Evolutionary conservation across 2,888 invertebrate genomes (phyloP), one percentile per base, ranked within the genome.

Genomic region (Thelaira solivaga): DNA sequence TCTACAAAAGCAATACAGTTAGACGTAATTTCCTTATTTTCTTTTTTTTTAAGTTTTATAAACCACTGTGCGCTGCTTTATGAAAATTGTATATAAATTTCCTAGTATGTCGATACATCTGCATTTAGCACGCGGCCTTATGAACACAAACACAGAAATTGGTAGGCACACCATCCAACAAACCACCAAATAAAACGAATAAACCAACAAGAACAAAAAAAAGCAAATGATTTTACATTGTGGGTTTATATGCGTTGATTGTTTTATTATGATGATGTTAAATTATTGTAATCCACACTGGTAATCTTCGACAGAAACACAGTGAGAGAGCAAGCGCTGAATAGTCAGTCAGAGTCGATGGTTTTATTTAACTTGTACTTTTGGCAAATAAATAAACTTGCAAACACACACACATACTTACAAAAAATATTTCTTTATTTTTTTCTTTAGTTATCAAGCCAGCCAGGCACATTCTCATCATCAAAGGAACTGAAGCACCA

Each of bases 201-300:
- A 41, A 13, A 53, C 41, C 20, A 6, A 55, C 34, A 45, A 16
- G 20, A 47, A 61, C 1, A 20, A 45, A 22, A 1, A 36, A 10
- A 49, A n/a, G 16, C 13, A 39, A 43, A 64, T 24, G 16, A 57
- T 22, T 65, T 45, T 36, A 49, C 53, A 62, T 72, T 49, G 72
- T 71, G 75, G 67, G 82, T 82, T 84, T 82, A 75, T 76, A 82
- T 83, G 86, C 86, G 86, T 86, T 86, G 86, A 86, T 86, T 86
- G 86, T 86, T 86, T 86, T 86, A 86, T 86, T 86, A 86, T 86
- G 86, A 86, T 86, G 86, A 86, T 86, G 86, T 86, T 86, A 86
- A 86, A 86, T 87, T 87, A 86, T 87, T 87, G 84, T 86, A 86
- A 86, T 87, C 87, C 86, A 85, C 80, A 80, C 82, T 82, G 83